Evolutionary conservation across 1,140 invertebrate species (phyloP).

Genomic region (Octopus bimaculoides): DNA sequence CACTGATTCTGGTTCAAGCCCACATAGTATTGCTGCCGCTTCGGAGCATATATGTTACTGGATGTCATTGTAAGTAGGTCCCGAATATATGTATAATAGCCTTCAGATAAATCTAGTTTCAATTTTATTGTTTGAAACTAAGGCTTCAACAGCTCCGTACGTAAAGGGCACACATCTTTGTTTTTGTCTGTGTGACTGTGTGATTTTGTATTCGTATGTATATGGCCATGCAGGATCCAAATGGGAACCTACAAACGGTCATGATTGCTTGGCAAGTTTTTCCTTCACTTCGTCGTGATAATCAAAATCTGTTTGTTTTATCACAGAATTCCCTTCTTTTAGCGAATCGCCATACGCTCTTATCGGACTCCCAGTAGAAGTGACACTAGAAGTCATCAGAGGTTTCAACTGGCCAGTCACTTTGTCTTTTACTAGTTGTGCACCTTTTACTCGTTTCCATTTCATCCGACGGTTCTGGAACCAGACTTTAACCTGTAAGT

Average conservation of each 20-base stretch:
- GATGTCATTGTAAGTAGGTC: too few relatives aligned
- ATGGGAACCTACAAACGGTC: neutral
- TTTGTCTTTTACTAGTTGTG: conserved; percentile 41
- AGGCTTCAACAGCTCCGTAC: too few relatives aligned
- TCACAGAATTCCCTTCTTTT: conserved; percentile 20
- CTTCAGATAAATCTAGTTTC: too few relatives aligned
- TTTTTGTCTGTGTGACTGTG: too few relatives aligned
- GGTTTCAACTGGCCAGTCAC: conserved; percentile 45
- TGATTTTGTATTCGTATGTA: too few relatives aligned
- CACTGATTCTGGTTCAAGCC: too few relatives aligned
- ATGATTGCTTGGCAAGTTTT: conserved; percentile 13
- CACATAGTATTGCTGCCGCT: too few relatives aligned
- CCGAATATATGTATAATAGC: too few relatives aligned
- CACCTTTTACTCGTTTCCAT: conserved; percentile 45
- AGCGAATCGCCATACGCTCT: conserved; percentile 20
- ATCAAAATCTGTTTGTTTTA: conserved; percentile 4
- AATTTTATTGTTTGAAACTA: too few relatives aligned
- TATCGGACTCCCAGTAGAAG: conserved; percentile 25
- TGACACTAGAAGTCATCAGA: conserved; percentile 37
- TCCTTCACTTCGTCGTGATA: conserved; percentile 10
- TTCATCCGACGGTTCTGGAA: conserved; percentile 41
- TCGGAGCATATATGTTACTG: too few relatives aligned
- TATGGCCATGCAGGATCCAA: neutral
- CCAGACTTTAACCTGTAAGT: conserved; percentile 41
- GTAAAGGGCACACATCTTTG: too few relatives aligned